Conservation (phyloP, 2,888 invertebrate genomes). For the Atethmia centrago region DNA sequence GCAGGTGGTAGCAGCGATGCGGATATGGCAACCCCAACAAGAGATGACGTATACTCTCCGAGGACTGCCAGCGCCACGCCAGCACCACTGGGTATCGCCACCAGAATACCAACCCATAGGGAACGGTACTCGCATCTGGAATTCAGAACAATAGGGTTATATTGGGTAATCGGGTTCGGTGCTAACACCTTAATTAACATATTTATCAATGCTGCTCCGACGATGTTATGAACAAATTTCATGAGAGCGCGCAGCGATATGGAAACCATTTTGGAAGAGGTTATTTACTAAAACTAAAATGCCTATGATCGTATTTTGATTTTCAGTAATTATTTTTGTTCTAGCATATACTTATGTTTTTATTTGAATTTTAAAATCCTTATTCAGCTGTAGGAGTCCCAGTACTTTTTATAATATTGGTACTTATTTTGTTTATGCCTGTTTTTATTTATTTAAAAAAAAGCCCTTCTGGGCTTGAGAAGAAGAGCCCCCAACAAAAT, state of each 20-base stretch:
- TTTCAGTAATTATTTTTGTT: neutral
- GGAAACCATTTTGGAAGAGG: neutral
- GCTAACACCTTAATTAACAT: neutral
- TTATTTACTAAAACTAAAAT: neutral
- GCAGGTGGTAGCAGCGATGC: conserved; percentile 95
- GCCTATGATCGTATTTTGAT: neutral
- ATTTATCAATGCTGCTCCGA: neutral
- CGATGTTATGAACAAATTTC: neutral
- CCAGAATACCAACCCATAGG: conserved; percentile 92
- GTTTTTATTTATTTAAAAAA: neutral
- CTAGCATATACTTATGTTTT: neutral
- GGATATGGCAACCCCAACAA: conserved; percentile 96
- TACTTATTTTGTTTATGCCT: neutral
- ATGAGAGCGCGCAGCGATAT: neutral
- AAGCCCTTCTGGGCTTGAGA: too few species aligned
- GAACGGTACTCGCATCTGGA: conserved; percentile 92
- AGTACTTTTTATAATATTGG: neutral
- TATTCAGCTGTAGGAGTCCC: neutral
- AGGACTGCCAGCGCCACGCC: conserved; percentile 94
- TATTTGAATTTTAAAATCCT: neutral
- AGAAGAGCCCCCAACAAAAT: neutral
- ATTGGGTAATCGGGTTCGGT: neutral
- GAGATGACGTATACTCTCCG: conserved; percentile 94
- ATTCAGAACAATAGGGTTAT: neutral
- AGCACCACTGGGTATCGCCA: conserved; percentile 95